phyloP scores from a whole-genome alignment of 2,797 vertebrate species.

The Pantherophis vulpinus region DNA sequence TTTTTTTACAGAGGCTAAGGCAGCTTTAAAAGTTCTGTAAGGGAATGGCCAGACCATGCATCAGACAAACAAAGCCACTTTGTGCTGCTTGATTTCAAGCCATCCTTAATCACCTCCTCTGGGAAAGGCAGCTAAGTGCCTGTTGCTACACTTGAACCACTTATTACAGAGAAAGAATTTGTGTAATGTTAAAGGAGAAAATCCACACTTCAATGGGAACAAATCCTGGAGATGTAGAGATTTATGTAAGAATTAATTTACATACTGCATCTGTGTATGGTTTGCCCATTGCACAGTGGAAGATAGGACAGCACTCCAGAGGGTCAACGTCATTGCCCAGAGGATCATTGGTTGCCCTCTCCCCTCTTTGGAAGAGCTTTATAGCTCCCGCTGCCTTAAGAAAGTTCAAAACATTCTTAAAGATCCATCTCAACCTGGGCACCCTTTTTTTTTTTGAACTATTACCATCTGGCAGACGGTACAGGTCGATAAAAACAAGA shows the following conservation, averaged over 20 bases:
- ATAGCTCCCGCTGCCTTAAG: no score
- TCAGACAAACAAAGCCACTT: background rate
- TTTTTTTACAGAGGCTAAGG: background rate
- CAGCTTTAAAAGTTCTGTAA: background rate
- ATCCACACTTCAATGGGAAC: conserved; percentile 18
- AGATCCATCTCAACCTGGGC: no score
- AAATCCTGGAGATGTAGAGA: conserved; percentile 21
- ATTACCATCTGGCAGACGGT: no score
- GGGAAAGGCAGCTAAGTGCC: conserved; percentile 25
- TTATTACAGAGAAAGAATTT: background rate
- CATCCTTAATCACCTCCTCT: background rate
- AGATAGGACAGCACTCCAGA: no score
- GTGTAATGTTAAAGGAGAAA: conserved; percentile 30
- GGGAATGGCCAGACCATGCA: background rate
- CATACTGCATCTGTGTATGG: no score
- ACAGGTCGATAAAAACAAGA: no score
- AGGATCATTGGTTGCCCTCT: no score
- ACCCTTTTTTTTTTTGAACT: no score
- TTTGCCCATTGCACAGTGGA: no score
- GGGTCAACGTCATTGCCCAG: no score
- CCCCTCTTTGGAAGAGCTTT: no score
- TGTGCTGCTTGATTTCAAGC: background rate
- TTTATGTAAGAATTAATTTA: conserved; percentile 35
- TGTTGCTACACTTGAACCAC: conserved; percentile 1
- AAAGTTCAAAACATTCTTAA: no score